Percentiles rank a stretch among this genome's conserved stretches.
Evolutionary conservation across 2,888 invertebrate genomes (phyloP).

Genomic region (Heteromyza rotundicornis): DNA sequence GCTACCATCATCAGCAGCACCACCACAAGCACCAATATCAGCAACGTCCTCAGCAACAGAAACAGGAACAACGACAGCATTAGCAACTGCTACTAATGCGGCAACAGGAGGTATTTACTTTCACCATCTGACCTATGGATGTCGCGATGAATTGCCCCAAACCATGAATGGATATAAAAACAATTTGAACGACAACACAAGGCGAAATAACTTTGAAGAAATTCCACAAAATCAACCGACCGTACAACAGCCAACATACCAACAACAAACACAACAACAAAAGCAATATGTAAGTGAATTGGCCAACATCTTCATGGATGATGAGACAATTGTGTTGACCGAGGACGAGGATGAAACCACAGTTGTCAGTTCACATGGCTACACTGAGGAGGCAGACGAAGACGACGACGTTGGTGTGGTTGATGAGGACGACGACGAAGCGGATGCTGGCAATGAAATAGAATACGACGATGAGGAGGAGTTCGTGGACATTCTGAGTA

Average conservation of each 20-base stretch:
- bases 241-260: conserved; percentile 19
- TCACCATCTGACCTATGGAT: conserved; percentile 11
- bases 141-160: neutral
- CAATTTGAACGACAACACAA: conserved; percentile 41
- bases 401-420: conserved; percentile 46
- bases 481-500: conserved; percentile 58
- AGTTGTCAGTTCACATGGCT: conserved; percentile 57
- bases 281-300: conserved; percentile 28
- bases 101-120: conserved; percentile 24
- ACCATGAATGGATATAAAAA: conserved; percentile 32
- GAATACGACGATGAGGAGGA: conserved; percentile 42
- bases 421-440: conserved; percentile 6
- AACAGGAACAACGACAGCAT: conserved; percentile 8
- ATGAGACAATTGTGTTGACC: conserved; percentile 61
- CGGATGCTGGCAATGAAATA: conserved; percentile 8
- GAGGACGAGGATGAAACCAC: conserved; percentile 58
- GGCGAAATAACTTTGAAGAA: conserved; percentile 48
- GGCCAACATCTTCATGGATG: conserved; percentile 46
- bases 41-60: conserved; percentile 23
- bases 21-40: conserved; percentile 13
- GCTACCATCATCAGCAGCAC: conserved; percentile 15
- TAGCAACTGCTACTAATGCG: conserved; percentile 22
- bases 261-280: conserved; percentile 23
- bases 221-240: conserved; percentile 43
- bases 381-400: conserved; percentile 47